Base-by-base conservation (phyloP, 2,797 vertebrate species). In the Glyptemys insculpta region DNA sequence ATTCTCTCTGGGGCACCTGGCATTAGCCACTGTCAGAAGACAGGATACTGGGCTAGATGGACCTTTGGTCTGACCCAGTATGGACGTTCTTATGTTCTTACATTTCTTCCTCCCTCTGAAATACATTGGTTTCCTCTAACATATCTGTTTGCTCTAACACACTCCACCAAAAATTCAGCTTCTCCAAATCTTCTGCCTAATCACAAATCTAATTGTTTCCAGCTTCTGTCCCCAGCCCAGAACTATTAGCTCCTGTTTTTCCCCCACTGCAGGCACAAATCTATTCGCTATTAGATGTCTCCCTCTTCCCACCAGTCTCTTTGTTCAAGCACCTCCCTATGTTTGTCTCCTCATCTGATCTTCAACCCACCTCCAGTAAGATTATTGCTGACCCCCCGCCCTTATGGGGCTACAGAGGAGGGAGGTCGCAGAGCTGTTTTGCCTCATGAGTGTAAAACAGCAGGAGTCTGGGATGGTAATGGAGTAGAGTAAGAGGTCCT, bases 201-300 rank as follows among this genome's bases (percentile, higher is more conserved):
- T 95, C 81, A 88, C 91, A 96, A 95, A 92, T 96, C 81, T 95
- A 37, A 92, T 93, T 91, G 85, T n/a, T 95, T 87, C 54, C 65
- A 90, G 79, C 82, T 91, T 92, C 79, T 91, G 86, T 85, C 85
- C 92, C 88, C 96, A 93, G 44, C 2, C 85, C 11, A 68, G 93
- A 94, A 95, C 95, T 94, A 93, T 92, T 96, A 96, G 91, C 81
- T 89, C 0, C 0, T 18, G 62, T 18, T 62, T 72, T 91, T 74
- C 89, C 83, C 8, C 83, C 93, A 11, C n/a, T 87, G 94, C 83
- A 37, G 62, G 19, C 8, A 87, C 91, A 91, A 96, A 96, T 1
- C 87, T 96, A 82, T 1, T 1, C 91, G 54, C 29, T 86, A 94
- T 93, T 85, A 92, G 90, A 93, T 92, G 94, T 96, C 91, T 76